Evolutionary conservation across 2,888 invertebrate species (phyloP).

Genomic region (Nemurella pictetii): DNA sequence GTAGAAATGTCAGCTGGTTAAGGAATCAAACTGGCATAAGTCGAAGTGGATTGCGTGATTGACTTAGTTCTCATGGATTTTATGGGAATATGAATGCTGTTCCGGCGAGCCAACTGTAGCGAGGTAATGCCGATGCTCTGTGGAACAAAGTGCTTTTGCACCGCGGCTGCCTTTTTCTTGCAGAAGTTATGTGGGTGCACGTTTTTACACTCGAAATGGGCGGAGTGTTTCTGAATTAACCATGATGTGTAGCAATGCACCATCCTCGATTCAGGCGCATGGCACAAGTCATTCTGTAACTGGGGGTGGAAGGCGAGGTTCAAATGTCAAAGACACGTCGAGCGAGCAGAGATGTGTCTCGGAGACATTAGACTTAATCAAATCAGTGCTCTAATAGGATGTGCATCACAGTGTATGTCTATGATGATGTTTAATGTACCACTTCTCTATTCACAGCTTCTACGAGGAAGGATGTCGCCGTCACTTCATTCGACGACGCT

Average conservation of each 20-base stretch:
- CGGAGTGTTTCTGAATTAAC: background rate
- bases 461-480: constrained; percentile 6
- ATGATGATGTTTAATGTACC: constrained; percentile 15
- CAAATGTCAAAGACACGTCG: background rate
- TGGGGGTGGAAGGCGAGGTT: too few relatives aligned
- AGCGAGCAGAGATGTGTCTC: background rate
- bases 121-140: background rate
- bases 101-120: background rate
- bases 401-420: background rate
- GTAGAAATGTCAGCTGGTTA: background rate
- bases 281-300: too few relatives aligned
- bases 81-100: background rate
- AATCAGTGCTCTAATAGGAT: background rate
- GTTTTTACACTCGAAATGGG: background rate
- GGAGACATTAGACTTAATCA: background rate
- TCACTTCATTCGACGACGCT: background rate
- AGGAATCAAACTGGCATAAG: background rate
- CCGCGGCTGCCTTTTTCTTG: background rate
- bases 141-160: background rate
- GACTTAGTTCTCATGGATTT: background rate
- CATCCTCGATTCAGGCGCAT: background rate
- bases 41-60: background rate
- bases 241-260: background rate
- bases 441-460: background rate
- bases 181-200: background rate